Evolutionary conservation across 2,888 invertebrate genomes (phyloP), one percentile per base, ranked within the genome.

Genomic region (Lordiphosa fenestrarum): DNA sequence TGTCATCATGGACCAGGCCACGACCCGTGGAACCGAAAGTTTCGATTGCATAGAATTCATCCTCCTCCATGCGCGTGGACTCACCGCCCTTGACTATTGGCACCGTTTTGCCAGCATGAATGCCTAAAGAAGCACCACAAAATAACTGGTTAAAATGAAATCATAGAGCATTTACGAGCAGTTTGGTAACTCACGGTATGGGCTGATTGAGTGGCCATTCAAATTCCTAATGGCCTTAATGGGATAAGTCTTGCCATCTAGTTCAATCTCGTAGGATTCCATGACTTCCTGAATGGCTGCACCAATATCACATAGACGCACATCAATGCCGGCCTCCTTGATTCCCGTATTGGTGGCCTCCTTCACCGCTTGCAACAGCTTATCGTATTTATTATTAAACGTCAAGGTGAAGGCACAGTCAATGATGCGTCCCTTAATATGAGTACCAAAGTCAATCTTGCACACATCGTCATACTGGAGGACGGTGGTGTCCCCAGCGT

Each of bases 31-130:
- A 98, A 39, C 99, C 99, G 88, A 99, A 99, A 0, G 99, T 99
- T 91, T 99, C 99, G 77, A 99, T 99, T 0, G 99, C 99, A 91
- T 98, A 99, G 90, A 98, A 97, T 90, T 99, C 99, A 87, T 98
- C 97, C 89, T 99, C 99, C 90, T 99, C 99, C 99, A 99, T 99
- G 63, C 96, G 94, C 0, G 96, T 97, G 0, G 96, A 95, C 89
- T 99, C 99, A 0, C 99, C 99, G 2, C 99, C 99, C 89, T 98
- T 98, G 0, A 99, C 99, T 81, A 99, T 99, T 0, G 99, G 99
- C 47, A 99, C 99, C 0, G 99, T 99, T 91, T 99, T 99, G 1
- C 99, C 99, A 50, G 98, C 97, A 86, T 96, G 96, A 84, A 96
- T 96, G 73, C 94, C 94, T 94, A 68, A 10, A 61, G 38, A 13